Percentiles rank a stretch among this genome's conserved stretches.
Conservation (phyloP, 2,888 invertebrate species). For the Plemyria rubiginata region DNA sequence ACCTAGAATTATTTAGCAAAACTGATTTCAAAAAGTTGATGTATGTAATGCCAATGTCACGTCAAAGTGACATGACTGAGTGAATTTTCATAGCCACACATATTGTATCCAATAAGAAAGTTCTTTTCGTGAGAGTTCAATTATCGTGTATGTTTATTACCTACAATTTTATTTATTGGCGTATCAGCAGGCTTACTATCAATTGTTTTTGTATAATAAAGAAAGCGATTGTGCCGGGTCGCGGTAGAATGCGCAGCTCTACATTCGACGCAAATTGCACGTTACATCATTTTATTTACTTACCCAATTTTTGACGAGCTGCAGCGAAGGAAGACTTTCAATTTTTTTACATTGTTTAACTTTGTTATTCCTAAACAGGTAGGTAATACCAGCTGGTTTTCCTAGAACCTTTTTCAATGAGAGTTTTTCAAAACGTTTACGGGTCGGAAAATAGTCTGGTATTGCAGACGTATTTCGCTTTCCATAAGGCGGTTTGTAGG, state of each 20-base stretch:
- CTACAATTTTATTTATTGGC: background rate
- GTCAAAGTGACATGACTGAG: too few relatives aligned
- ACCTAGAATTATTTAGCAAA: too few relatives aligned
- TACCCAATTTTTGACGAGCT: background rate
- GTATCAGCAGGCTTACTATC: background rate
- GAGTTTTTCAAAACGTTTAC: too few relatives aligned
- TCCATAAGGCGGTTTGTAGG: too few relatives aligned
- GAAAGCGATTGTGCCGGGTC: conserved; percentile 19
- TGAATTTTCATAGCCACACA: too few relatives aligned
- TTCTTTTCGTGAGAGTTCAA: background rate
- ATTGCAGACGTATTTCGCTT: too few relatives aligned
- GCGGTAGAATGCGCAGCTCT: conserved; percentile 24
- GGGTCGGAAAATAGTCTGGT: too few relatives aligned
- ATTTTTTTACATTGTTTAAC: too few relatives aligned
- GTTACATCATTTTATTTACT: conserved; percentile 14
- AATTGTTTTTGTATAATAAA: conserved; percentile 30
- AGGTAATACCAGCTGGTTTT: too few relatives aligned
- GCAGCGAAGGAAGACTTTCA: background rate
- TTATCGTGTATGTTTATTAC: background rate
- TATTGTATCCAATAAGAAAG: background rate
- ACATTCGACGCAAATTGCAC: conserved; percentile 8
- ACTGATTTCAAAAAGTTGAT: too few relatives aligned
- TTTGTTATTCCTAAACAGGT: background rate
- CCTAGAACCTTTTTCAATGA: too few relatives aligned
- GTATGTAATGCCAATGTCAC: too few relatives aligned